phyloP scores from a whole-genome alignment of 2,888 invertebrate genomes.

The Meandrusa payeni region DNA sequence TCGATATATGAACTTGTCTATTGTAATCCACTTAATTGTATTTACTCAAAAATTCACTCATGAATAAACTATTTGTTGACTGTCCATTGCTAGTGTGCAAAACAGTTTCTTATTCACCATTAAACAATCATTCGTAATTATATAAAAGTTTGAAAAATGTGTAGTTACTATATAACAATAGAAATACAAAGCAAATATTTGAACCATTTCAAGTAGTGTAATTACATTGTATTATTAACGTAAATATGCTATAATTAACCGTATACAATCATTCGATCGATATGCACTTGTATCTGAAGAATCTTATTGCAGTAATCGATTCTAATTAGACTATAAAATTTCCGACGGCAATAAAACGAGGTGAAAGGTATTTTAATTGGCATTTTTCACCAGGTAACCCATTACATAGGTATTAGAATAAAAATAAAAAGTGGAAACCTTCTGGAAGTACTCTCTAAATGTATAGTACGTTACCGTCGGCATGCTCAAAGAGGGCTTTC shows the following conservation, averaged over 20 bases:
- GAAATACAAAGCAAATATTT: no score
- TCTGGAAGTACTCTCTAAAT: slow-evolving; percentile 25
- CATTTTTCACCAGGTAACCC: slow-evolving; percentile 3
- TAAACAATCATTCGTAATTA: no score
- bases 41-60: no score
- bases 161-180: no score
- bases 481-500: slow-evolving; percentile 46
- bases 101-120: no score
- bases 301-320: slow-evolving; percentile 18
- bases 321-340: slow-evolving; percentile 5
- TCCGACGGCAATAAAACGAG: slow-evolving; percentile 7
- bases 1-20: no score
- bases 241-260: background rate
- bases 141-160: no score
- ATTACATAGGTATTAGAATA: slow-evolving; percentile 10
- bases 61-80: no score
- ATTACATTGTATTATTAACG: no score
- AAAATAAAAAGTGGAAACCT: slow-evolving; percentile 12
- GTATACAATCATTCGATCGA: slow-evolving; percentile 11
- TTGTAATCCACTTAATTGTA: no score
- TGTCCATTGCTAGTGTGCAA: no score
- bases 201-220: no score
- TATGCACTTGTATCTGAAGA: slow-evolving; percentile 2
- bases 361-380: slow-evolving; percentile 22
- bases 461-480: slow-evolving; percentile 45